phyloP scores from a whole-genome alignment of 2,888 invertebrate genomes.

The Fabriciana adippe region DNA sequence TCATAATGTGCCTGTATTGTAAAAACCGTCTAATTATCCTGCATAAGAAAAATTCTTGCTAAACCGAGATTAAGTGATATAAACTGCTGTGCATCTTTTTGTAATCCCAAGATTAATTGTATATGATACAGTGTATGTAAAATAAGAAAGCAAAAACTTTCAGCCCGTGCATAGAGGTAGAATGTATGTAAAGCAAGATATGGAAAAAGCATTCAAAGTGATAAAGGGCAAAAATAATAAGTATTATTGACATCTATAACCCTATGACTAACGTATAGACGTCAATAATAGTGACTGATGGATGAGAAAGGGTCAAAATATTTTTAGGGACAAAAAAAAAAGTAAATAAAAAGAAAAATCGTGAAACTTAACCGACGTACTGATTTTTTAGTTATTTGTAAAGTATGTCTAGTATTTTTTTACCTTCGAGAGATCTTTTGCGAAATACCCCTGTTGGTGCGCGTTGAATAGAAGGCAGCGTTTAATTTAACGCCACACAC shows the following conservation, averaged over 20 bases:
- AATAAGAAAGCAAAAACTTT: constrained; percentile 71
- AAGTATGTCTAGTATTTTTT: constrained; percentile 83
- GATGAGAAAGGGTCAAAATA: constrained; percentile 59
- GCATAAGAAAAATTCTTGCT: constrained; percentile 53
- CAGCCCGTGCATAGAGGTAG: constrained; percentile 81
- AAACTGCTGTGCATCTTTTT: constrained; percentile 72
- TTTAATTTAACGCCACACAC: constrained; percentile 78
- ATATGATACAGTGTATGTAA: constrained; percentile 79
- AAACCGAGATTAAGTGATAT: constrained; percentile 65
- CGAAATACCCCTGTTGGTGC: constrained; percentile 93
- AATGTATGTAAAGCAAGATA: constrained; percentile 78
- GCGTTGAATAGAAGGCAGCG: constrained; percentile 78
- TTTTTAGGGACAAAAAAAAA: constrained; percentile 60
- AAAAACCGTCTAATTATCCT: constrained; percentile 47
- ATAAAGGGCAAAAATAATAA: constrained; percentile 65
- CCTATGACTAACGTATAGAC: constrained; percentile 58
- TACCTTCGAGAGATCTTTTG: constrained; percentile 98
- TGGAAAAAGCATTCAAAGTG: constrained; percentile 74
- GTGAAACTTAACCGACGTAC: constrained; percentile 70
- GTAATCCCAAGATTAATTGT: constrained; percentile 62
- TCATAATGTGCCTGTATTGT: constrained; percentile 64
- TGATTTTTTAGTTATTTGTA: constrained; percentile 65
- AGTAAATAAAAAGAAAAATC: constrained; percentile 55
- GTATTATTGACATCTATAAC: constrained; percentile 64
- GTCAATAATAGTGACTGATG: constrained; percentile 65